Evolutionary conservation across 2,888 invertebrate genomes (phyloP).

Genomic region (Ochropacha duplaris): DNA sequence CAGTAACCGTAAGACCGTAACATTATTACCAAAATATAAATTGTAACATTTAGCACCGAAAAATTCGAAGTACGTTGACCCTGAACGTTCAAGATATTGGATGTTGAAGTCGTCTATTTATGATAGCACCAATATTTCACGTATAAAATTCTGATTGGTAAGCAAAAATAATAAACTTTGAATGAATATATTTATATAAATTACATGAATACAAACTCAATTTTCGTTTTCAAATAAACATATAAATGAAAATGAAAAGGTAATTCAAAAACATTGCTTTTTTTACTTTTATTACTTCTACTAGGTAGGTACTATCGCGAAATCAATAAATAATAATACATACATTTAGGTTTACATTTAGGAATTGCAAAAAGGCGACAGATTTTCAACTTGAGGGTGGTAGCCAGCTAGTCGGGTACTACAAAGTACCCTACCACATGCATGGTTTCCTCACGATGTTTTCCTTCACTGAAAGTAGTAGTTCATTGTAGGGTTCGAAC

Average conservation of each 20-base stretch:
- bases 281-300: too few species aligned
- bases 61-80: background rate
- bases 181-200: background rate
- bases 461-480: too few species aligned
- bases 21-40: background rate
- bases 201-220: background rate
- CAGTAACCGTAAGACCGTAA: background rate
- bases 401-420: too few species aligned
- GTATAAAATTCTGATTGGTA: background rate
- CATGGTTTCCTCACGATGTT: too few species aligned
- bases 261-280: background rate
- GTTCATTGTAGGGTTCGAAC: too few species aligned
- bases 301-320: too few species aligned
- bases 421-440: too few species aligned
- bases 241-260: background rate
- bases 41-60: background rate
- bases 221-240: background rate
- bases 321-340: too few species aligned
- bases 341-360: too few species aligned
- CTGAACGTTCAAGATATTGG: background rate
- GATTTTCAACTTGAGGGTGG: too few species aligned
- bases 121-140: background rate
- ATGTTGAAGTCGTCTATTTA: background rate
- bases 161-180: background rate
- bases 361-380: too few species aligned